Percentiles rank a stretch among this genome's conserved stretches.
Evolutionary conservation across 2,888 invertebrate genomes (phyloP).

Genomic region (Perithous albicinctus): DNA sequence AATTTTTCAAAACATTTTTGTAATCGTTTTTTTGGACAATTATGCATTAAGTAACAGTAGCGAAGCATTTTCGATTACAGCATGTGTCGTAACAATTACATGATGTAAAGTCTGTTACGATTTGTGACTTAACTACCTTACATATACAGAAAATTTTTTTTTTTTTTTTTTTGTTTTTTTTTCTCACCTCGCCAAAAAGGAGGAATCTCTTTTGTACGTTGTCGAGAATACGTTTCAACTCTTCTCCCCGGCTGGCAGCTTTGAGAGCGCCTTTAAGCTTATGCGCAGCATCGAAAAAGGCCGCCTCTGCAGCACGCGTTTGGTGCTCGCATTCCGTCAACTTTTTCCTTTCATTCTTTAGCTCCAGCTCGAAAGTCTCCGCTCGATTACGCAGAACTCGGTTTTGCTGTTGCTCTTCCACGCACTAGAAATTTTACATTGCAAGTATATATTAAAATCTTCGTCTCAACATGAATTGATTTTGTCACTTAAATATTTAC

Average conservation of each 20-base stretch:
- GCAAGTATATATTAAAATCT: background rate
- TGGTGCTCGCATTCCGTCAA: conserved; percentile 77
- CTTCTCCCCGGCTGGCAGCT: conserved; percentile 84
- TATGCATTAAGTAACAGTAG: no score
- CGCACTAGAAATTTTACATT: conserved; percentile 79
- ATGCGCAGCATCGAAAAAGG: conserved; percentile 84
- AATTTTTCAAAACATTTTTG: background rate
- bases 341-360: conserved; percentile 85
- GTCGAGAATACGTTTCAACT: conserved; percentile 80
- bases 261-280: conserved; percentile 82
- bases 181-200: conserved; percentile 80
- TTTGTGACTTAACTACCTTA: no score
- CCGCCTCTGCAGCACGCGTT: conserved; percentile 82
- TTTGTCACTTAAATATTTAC: conserved; percentile 66
- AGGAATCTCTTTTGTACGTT: conserved; percentile 81
- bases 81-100: no score
- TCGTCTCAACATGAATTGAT: background rate
- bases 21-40: no score
- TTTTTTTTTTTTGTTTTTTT: background rate
- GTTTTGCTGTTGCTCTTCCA: conserved; percentile 86
- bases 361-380: conserved; percentile 85
- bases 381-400: conserved; percentile 85
- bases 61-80: no score
- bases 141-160: no score
- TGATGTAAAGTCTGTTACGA: no score